Evolutionary conservation across 2,797 vertebrate species (phyloP).

Genomic region (Vespertilio murinus): DNA sequence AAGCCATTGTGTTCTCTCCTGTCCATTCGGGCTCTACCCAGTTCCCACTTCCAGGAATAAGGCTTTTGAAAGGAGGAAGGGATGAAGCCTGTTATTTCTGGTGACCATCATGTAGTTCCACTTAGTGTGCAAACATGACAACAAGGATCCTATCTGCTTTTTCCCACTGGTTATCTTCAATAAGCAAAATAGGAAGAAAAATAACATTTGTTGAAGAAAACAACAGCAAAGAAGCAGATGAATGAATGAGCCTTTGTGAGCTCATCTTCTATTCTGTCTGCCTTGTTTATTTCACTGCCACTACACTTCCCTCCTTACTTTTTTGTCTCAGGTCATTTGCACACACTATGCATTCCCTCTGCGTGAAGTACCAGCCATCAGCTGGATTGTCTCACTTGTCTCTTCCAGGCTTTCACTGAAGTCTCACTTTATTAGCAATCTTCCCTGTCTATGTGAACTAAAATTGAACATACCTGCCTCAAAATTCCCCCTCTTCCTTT

Average conservation of each 20-base stretch:
- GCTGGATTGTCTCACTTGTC: not conserved
- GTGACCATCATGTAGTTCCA: not conserved
- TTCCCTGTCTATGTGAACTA: not conserved
- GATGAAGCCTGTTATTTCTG: not conserved
- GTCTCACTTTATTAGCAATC: not conserved
- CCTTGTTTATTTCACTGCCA: not conserved
- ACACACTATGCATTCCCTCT: not conserved
- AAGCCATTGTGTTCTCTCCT: fast-evolving
- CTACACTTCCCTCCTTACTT: not conserved
- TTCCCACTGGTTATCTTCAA: not conserved
- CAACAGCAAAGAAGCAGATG: not conserved
- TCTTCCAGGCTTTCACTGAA: not conserved
- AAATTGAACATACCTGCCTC: not conserved
- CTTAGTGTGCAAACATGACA: not conserved
- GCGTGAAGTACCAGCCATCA: not conserved
- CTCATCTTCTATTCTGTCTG: not conserved
- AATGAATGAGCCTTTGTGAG: not conserved
- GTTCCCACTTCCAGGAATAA: not conserved
- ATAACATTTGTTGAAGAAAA: not conserved
- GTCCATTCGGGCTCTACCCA: not conserved
- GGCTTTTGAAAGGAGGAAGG: not conserved
- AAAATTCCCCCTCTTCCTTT: not conserved
- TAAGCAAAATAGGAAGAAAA: not conserved
- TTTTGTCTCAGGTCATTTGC: not conserved
- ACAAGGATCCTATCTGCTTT: not conserved